Base-by-base conservation (phyloP, 92 coral and sea anemone genomes). In the Porites rus region DNA sequence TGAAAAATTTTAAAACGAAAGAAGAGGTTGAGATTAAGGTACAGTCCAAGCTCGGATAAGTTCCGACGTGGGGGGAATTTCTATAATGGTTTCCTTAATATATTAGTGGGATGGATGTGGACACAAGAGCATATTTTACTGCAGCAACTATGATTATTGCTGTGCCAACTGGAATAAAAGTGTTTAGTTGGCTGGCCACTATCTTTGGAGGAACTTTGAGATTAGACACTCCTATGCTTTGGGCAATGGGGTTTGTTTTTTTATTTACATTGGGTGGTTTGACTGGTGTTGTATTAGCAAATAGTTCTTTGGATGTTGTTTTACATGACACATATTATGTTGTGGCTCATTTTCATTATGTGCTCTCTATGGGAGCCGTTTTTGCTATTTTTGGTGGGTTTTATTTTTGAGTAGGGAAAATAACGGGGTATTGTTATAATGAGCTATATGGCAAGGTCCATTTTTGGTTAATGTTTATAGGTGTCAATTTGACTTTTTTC, bases 91-190 rank as follows among this genome's bases (percentile, higher is more conserved):
- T 83, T 65, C 22, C 46, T 64, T 18, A 83, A 83, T 76, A 83
- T 64, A 74, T 83, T 83, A 72, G 88, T 80, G 95, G 95, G 86
- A 89, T 91, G 94, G 97, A 87, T 83, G 89, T 88, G 72, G 97
- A 94, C 87, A 94, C 95, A 85, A 88, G 97, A 75, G 97, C 97
- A 76, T 94, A 94, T 85, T 94, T 94, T 87, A 94, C 97, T 92
- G 95, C 95, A 54, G 97, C 95, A n/a, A 94, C 97, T 74, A 77
- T 94, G 81, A 92, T 94, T 78, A 94, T 94, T 67, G 95, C 95
- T 78, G 95, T 94, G 79, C 97, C 97, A 86, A 94, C 97, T 90
- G 97, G 97, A 72, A 94, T 92, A 84, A 94, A 94, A 93, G 92
- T 94, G 69, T 94, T 94, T 85, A 94, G 95, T 90, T 94, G 97